Evolutionary conservation across 2,113 vertebrate genomes (phyloP).

Genomic region (Centrocercus urophasianus): DNA sequence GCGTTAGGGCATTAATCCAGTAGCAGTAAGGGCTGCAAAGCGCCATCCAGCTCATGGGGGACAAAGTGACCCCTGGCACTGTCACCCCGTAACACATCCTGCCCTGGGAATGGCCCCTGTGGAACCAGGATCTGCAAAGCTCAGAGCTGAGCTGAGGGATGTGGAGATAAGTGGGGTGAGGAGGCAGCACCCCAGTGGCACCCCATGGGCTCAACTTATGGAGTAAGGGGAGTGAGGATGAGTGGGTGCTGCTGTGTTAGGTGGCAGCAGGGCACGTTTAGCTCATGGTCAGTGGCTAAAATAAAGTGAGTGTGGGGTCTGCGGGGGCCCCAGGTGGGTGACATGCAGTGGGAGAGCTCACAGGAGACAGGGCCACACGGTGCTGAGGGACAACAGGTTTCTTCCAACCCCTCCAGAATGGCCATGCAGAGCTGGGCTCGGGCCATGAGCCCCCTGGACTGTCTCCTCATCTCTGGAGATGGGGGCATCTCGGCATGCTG

Average conservation of each 20-base stretch:
- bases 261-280: neutral
- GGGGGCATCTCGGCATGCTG: neutral
- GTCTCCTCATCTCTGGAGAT: accelerated
- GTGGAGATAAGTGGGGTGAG: neutral
- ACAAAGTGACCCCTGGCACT: neutral
- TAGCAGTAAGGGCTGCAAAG: neutral
- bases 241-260: accelerated
- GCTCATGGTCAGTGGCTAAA: neutral
- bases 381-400: neutral
- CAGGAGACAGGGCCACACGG: accelerated
- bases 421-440: accelerated
- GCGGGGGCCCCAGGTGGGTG: neutral
- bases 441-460: accelerated
- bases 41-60: accelerated
- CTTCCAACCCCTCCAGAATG: neutral
- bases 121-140: neutral
- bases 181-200: neutral
- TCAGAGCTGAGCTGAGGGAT: neutral
- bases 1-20: neutral
- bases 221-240: neutral
- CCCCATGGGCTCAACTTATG: accelerated
- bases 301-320: accelerated
- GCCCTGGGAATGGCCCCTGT: neutral
- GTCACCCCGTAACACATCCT: neutral
- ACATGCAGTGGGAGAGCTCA: neutral